These are phyloP conservation scores for Exephanes ischioxanthus DNA, from an alignment of 2,888 invertebrate genomes.

Conservation along the genomic window DNA sequence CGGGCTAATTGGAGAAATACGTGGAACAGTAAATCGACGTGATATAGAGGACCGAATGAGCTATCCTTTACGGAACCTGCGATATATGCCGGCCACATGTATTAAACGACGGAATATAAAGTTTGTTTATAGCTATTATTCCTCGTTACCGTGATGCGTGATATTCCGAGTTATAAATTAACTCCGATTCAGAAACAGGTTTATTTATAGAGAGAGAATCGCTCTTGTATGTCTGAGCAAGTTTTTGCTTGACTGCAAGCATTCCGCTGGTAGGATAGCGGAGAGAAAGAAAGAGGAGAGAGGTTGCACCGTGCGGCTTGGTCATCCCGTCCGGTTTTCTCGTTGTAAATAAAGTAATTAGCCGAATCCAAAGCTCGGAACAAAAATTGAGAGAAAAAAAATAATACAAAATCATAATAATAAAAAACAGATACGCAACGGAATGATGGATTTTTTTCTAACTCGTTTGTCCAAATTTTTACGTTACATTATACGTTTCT, in stretches of 20 bases:
- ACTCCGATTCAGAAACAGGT: conserved; percentile 68
- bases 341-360: conserved; percentile 70
- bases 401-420: neutral
- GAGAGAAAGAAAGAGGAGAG: conserved; percentile 21
- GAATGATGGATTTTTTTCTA: conserved; percentile 64
- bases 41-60: conserved; percentile 27
- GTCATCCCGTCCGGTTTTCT: conserved; percentile 60
- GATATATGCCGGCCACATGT: conserved; percentile 39
- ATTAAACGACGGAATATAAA: conserved; percentile 51
- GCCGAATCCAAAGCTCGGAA: conserved; percentile 56
- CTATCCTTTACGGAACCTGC: conserved; percentile 27
- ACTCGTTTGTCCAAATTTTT: conserved; percentile 54
- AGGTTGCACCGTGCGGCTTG: conserved; percentile 47
- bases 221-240: conserved; percentile 68
- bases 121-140: conserved; percentile 69
- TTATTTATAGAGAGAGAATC: conserved; percentile 67
- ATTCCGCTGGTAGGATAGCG: neutral
- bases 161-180: conserved; percentile 64
- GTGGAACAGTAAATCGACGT: conserved; percentile 59
- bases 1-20: conserved; percentile 66
- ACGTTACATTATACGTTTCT: neutral
- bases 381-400: neutral
- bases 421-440: conserved; percentile 48
- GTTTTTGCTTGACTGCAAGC: conserved; percentile 56
- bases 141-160: conserved; percentile 69